Conservation (phyloP, 2,888 invertebrate species). For the Polymixis flavicincta region DNA sequence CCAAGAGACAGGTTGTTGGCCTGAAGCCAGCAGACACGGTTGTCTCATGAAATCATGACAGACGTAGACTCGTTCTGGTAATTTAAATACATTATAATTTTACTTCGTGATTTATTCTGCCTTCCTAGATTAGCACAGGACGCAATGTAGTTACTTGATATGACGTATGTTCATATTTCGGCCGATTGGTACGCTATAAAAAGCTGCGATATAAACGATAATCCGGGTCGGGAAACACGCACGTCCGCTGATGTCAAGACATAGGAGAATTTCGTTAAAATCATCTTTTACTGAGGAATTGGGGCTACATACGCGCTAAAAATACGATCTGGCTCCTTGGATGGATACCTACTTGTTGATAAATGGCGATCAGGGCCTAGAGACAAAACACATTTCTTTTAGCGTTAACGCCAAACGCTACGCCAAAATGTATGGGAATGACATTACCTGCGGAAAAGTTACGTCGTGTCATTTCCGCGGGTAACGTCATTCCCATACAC, state of each 20-base stretch:
- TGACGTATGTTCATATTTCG: conserved; percentile 18
- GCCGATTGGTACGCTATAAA: conserved; percentile 24
- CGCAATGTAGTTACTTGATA: background rate
- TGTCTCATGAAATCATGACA: conserved; percentile 64
- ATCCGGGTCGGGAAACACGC: conserved; percentile 22
- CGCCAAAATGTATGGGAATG: no score
- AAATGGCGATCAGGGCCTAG: no score
- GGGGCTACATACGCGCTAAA: background rate
- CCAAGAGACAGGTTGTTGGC: conserved; percentile 46
- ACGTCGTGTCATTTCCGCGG: no score
- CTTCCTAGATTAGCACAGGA: conserved; percentile 21
- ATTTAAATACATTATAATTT: conserved; percentile 24
- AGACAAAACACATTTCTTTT: no score
- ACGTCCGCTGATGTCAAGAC: conserved; percentile 24
- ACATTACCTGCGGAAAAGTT: no score
- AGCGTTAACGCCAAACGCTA: no score
- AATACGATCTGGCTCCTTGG: background rate
- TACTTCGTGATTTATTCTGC: conserved; percentile 26
- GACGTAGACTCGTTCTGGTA: conserved; percentile 6
- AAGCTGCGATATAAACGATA: conserved; percentile 3
- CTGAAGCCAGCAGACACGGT: conserved; percentile 41
- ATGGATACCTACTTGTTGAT: background rate
- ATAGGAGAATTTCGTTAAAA: background rate
- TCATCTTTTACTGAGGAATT: background rate
- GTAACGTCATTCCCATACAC: no score